Evolutionary conservation across 1,140 invertebrate genomes (phyloP).

Genomic region (Lepidotrigona ventralis): DNA sequence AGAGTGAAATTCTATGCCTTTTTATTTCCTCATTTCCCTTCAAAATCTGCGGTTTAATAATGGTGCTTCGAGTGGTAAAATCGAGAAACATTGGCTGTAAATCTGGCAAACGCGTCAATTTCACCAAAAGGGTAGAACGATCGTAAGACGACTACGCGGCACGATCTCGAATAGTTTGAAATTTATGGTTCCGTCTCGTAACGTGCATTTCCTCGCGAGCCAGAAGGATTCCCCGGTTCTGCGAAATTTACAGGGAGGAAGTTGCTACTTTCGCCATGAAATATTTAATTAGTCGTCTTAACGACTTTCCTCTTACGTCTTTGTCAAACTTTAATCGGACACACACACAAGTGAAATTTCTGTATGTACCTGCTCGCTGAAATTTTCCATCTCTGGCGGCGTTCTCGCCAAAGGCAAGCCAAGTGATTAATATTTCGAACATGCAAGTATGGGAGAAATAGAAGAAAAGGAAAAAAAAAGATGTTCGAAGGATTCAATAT

Average conservation of each 20-base stretch:
- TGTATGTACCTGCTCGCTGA: background rate
- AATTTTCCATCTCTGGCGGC: conserved; percentile 2
- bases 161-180: conserved; percentile 56
- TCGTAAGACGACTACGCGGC: background rate
- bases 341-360: conserved; percentile 3
- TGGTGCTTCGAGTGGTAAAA: background rate
- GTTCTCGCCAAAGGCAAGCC: background rate
- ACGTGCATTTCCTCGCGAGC: conserved; percentile 44
- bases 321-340: conserved; percentile 48
- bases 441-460: background rate
- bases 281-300: conserved; percentile 70
- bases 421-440: background rate
- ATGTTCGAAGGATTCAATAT: background rate
- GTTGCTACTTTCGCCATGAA: conserved; percentile 56
- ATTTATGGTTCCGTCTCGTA: conserved; percentile 62
- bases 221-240: conserved; percentile 30
- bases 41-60: no score
- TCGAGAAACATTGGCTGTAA: background rate
- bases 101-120: background rate
- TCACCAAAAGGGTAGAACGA: background rate
- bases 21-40: no score
- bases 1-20: no score
- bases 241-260: conserved; percentile 61
- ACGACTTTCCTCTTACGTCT: conserved; percentile 51
- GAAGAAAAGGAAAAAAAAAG: background rate